These are phyloP conservation scores for Laodelphax striatellus DNA, from an alignment of 1,140 invertebrate species.

Conservation along the genomic window DNA sequence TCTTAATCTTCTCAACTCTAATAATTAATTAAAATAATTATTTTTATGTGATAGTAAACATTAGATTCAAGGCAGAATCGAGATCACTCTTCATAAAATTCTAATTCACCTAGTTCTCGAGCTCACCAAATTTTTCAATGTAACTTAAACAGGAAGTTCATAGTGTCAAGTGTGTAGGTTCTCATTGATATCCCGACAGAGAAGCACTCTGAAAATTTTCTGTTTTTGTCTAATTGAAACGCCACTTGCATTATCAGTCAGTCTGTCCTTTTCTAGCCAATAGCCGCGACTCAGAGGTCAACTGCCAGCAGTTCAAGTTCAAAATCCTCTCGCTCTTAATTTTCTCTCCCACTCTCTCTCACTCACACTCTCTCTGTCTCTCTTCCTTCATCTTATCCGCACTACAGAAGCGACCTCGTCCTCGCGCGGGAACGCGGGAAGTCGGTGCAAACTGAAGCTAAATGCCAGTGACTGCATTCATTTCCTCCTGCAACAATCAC, in stretches of 20 bases:
- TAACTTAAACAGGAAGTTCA: background rate
- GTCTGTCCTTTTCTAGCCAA: constrained; percentile 15
- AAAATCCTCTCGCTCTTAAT: constrained; percentile 20
- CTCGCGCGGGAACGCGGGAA: constrained; percentile 1
- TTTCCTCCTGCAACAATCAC: too few species aligned
- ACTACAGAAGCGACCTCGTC: constrained; percentile 19
- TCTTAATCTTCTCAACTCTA: too few species aligned
- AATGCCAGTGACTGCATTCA: too few species aligned
- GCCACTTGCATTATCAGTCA: too few species aligned
- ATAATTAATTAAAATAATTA: too few species aligned
- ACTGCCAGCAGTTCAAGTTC: constrained; percentile 33
- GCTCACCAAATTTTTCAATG: too few species aligned
- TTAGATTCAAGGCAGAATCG: too few species aligned
- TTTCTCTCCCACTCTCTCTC: constrained; percentile 7
- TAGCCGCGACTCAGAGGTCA: constrained; percentile 31
- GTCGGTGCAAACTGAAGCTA: too few species aligned
- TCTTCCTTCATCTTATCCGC: constrained; percentile 18
- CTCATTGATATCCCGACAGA: background rate
- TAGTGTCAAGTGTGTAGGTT: background rate
- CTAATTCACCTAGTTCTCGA: too few species aligned
- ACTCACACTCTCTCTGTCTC: constrained; percentile 20
- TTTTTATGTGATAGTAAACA: too few species aligned
- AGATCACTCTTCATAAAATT: too few species aligned
- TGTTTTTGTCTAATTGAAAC: background rate
- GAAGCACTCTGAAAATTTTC: background rate